Conservation (phyloP, 2,113 vertebrate genomes). For the Scytalopus superciliaris region DNA sequence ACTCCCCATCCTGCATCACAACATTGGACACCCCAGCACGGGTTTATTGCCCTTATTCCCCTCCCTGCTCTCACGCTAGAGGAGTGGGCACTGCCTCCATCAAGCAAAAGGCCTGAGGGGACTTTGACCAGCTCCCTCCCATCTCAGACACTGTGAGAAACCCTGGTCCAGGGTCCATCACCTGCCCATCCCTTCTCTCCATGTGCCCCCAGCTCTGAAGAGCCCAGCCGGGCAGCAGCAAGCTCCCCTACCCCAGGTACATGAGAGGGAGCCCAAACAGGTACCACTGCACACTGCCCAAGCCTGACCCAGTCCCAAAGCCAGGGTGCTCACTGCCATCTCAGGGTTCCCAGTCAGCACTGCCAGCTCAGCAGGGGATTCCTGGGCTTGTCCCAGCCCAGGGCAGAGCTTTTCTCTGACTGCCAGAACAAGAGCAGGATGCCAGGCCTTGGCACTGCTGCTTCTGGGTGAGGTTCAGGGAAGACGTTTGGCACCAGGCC, state of each 20-base stretch:
- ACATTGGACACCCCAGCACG: no score
- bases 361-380: background rate
- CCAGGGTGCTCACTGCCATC: accelerated
- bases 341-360: accelerated
- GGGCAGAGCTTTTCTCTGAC: background rate
- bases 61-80: background rate
- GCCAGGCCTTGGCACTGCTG: background rate
- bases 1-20: accelerated
- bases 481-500: background rate
- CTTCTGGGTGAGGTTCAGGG: background rate
- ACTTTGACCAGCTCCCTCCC: background rate
- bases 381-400: background rate
- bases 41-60: background rate
- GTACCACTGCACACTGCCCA: background rate
- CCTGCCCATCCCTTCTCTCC: background rate
- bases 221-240: accelerated
- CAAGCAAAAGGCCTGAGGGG: background rate
- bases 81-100: background rate
- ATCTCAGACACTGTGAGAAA: background rate
- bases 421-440: background rate
- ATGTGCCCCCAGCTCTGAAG: background rate
- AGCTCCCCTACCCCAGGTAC: background rate
- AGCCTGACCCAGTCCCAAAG: background rate
- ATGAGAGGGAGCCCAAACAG: accelerated
- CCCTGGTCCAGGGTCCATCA: background rate